A percentile compares a stretch with the other conserved stretches of the same genome.
phyloP scores from a whole-genome alignment of 2,797 vertebrate species.

The Pangasius krempfi region DNA sequence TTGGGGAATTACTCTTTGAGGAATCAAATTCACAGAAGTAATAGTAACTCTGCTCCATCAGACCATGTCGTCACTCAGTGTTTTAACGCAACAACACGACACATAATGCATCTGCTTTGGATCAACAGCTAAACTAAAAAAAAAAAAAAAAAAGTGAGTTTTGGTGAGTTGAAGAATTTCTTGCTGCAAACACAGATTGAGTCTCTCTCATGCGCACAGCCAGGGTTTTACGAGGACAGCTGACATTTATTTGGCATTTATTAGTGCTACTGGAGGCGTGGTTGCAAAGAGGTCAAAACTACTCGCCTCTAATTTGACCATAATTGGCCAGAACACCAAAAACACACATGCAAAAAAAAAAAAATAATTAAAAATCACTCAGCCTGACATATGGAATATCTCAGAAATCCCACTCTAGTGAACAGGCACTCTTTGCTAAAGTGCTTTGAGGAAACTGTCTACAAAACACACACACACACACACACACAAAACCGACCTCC shows the following conservation, averaged over 20 bases:
- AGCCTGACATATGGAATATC: background rate
- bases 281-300: background rate
- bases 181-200: background rate
- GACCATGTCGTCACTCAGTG: background rate
- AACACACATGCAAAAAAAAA: background rate
- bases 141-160: too few relatives aligned
- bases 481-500: conserved; percentile 54
- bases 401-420: background rate
- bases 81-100: background rate
- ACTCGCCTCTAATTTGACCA: background rate
- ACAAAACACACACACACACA: conserved; percentile 2
- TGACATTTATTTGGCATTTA: conserved; percentile 17
- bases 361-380: background rate
- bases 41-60: background rate
- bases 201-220: background rate
- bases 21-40: background rate
- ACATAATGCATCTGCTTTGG: background rate
- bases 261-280: conserved; percentile 14
- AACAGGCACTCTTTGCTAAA: background rate
- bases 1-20: background rate
- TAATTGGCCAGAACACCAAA: conserved; percentile 5
- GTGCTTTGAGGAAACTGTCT: background rate
- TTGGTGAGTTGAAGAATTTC: background rate
- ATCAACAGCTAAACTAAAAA: background rate
- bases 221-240: background rate